Percentiles rank a stretch among this genome's conserved stretches.
Conservation (phyloP, 2,113 vertebrate genomes). For the Melozone crissalis region DNA sequence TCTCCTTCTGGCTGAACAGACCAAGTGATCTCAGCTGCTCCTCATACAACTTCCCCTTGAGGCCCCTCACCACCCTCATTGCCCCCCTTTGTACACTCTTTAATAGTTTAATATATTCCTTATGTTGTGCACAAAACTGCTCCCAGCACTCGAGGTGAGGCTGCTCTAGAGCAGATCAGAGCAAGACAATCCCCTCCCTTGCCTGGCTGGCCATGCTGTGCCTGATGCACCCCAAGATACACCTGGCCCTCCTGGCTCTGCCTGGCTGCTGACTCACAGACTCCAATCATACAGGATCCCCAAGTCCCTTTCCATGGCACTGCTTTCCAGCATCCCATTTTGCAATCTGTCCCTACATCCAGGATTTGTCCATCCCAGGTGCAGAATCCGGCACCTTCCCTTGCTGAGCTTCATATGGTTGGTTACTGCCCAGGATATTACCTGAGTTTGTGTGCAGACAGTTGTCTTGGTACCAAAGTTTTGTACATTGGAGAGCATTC, state of each 20-base stretch:
- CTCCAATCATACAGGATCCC: no score
- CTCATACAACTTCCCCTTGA: neutral
- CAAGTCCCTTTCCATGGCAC: neutral
- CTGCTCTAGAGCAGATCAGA: rapidly evolving
- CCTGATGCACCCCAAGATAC: neutral
- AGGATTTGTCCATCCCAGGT: no score
- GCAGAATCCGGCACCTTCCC: rapidly evolving
- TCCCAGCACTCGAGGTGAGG: rapidly evolving
- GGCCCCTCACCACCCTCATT: neutral
- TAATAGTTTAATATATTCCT: neutral
- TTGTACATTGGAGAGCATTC: neutral
- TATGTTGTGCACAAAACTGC: rapidly evolving
- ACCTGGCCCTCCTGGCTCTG: rapidly evolving
- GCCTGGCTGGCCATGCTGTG: rapidly evolving
- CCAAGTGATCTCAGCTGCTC: neutral
- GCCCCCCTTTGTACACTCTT: rapidly evolving
- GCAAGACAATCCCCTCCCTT: neutral
- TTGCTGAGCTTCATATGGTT: neutral
- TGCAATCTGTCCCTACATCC: neutral
- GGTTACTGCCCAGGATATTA: neutral
- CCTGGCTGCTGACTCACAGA: neutral
- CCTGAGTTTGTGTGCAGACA: rapidly evolving
- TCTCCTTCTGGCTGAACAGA: neutral
- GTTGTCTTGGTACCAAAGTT: neutral
- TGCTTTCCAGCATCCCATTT: neutral